Base-by-base conservation (phyloP, 2,113 vertebrate genomes). In the Eleginops maclovinus region DNA sequence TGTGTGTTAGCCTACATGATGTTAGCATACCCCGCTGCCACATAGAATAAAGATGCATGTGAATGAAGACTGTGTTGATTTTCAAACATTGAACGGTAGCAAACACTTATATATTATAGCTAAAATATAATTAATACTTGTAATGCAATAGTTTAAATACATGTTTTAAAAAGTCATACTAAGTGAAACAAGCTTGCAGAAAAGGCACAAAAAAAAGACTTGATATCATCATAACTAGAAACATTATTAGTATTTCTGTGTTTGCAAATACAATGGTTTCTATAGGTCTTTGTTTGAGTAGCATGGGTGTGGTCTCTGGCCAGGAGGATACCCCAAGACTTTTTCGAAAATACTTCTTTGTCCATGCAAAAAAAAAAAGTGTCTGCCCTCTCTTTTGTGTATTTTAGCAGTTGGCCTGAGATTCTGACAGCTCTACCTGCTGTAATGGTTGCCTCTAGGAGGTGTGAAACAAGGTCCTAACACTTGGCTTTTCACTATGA, bases 381-480 rank as follows among this genome's bases (percentile, higher is more conserved):
- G 63, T 72, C 12, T 86, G 74, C 65, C 77, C 81, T 75, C 67
- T 73, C 72, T 65, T 85, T 88, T 84, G 83, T 80, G 84, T 86
- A 71, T 85, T 81, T 91, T 83, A 80, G 77, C 89, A 91, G 90
- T 91, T 86, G 84, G 79, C 79, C 86, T 86, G 82, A 83, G 83
- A 82, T 90, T 89, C 82, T 88, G 88, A 91, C 89, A 92, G 87
- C 84, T 91, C 85, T 92, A 93, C 92, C 91, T 91, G 92, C 90
- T 88, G 89, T 92, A 89, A 93, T 87, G 88, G 87, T 87, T 85
- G 90, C 92, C 93, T 88, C 84, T 76, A 83, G 85, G 81, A 92
- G 86, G 90, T 92, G 92, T 91, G 90, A 93, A 91, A 90, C 79
- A 88, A 88, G 90, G 90, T 92, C 89, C 89, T 91, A 91, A 91